Percentiles rank a stretch among this genome's conserved stretches.
phyloP scores from a whole-genome alignment of 2,888 invertebrate species.

The Andrena fulva region DNA sequence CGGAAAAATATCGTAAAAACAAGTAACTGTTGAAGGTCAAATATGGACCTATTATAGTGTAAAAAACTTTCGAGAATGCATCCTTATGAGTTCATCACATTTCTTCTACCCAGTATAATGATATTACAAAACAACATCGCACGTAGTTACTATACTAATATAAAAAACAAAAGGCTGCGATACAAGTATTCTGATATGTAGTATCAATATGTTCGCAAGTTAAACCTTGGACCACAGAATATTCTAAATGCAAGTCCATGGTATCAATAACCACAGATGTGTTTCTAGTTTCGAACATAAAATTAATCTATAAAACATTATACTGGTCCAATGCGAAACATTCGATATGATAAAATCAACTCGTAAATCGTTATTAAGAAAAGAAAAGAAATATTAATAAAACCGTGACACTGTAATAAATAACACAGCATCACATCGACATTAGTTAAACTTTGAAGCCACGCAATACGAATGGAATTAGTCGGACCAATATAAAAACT shows the following conservation, averaged over 20 bases:
- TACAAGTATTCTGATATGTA: slow-evolving; percentile 55
- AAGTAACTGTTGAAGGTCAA: background rate
- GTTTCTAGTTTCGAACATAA: slow-evolving; percentile 3
- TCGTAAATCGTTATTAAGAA: slow-evolving; percentile 4
- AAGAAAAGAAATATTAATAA: slow-evolving; percentile 12
- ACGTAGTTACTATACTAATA: slow-evolving; percentile 37
- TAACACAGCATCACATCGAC: slow-evolving; percentile 31
- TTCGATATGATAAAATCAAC: slow-evolving; percentile 1
- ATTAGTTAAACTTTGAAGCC: slow-evolving; percentile 33
- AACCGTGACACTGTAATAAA: slow-evolving; percentile 39
- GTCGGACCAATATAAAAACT: slow-evolving; percentile 47
- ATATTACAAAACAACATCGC: slow-evolving; percentile 48
- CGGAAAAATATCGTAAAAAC: too few species aligned
- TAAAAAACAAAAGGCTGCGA: slow-evolving; percentile 37
- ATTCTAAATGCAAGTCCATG: slow-evolving; percentile 29
- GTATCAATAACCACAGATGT: slow-evolving; percentile 1
- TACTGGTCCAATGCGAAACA: background rate
- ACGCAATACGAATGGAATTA: slow-evolving; percentile 22
- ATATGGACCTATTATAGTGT: background rate
- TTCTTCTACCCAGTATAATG: slow-evolving; percentile 8
- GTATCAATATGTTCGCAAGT: slow-evolving; percentile 36
- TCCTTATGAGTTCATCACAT: background rate
- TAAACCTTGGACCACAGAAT: slow-evolving; percentile 16
- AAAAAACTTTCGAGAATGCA: background rate
- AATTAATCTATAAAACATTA: slow-evolving; percentile 13